phyloP scores from a whole-genome alignment of 1,140 invertebrate species.

The Cotesia chilonis region DNA sequence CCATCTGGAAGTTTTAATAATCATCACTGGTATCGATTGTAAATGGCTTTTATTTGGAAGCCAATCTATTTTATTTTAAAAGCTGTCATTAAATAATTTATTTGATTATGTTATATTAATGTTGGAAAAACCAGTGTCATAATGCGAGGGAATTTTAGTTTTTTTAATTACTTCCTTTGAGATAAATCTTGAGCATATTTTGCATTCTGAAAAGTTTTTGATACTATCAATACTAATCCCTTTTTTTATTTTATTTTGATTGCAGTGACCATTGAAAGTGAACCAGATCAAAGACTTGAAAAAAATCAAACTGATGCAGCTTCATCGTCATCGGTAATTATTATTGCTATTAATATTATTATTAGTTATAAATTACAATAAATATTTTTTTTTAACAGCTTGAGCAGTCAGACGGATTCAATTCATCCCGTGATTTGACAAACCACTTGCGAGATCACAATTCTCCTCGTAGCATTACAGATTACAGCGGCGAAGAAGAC shows the following conservation, averaged over 20 bases:
- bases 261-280: conserved; percentile 42
- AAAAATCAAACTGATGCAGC: conserved; percentile 53
- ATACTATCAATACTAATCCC: conserved; percentile 1
- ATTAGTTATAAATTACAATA: no score
- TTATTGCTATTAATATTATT: neutral
- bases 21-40: neutral
- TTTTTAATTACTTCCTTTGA: neutral
- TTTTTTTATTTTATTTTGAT: conserved; percentile 37
- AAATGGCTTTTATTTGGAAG: neutral
- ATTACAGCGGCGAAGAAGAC: conserved; percentile 55
- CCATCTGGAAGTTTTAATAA: neutral
- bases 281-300: conserved; percentile 43
- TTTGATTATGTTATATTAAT: neutral
- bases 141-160: neutral
- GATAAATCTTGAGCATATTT: conserved; percentile 11
- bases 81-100: neutral
- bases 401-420: conserved; percentile 45
- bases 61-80: neutral
- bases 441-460: conserved; percentile 71
- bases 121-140: no score
- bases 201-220: neutral
- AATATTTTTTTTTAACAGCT: conserved; percentile 29
- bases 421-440: conserved; percentile 69
- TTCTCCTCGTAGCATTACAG: conserved; percentile 52
- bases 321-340: conserved; percentile 54